These are phyloP conservation scores for Gallinago stenura DNA, from an alignment of 2,797 vertebrate genomes.

Conservation along the genomic window DNA sequence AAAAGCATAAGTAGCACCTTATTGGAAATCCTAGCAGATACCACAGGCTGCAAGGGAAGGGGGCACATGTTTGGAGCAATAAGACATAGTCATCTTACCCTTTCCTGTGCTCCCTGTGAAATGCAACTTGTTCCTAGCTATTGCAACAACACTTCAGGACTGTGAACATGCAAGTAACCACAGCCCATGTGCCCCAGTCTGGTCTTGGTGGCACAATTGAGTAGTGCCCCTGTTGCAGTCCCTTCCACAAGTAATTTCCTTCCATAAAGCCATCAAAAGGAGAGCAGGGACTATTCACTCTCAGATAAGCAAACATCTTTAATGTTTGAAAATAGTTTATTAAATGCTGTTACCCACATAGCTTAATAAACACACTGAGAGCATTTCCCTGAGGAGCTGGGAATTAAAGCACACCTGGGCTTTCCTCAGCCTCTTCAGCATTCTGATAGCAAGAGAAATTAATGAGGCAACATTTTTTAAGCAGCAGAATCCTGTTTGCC, in stretches of 20 bases:
- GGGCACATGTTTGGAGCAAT: not conserved
- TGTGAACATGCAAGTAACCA: not conserved
- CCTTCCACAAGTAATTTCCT: not conserved
- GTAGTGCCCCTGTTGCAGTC: not conserved
- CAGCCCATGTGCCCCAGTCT: not conserved
- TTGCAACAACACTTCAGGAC: not conserved
- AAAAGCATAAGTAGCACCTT: not conserved
- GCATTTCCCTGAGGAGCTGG: not conserved
- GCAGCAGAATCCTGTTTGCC: conserved; percentile 34
- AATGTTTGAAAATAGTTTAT: conserved; percentile 48
- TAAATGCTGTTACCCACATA: conserved; percentile 33
- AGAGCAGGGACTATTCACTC: not conserved
- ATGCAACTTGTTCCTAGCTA: not conserved
- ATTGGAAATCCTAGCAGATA: not conserved
- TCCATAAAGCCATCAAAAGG: not conserved
- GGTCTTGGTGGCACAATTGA: not conserved
- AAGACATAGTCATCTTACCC: not conserved
- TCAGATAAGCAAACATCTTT: conserved; percentile 19
- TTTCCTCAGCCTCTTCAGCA: not conserved
- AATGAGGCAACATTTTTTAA: conserved; percentile 29
- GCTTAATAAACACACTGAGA: conserved; percentile 49
- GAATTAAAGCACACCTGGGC: conserved; percentile 44
- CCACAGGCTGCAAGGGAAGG: not conserved
- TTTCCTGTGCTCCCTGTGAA: not conserved
- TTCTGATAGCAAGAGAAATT: conserved; percentile 14